phyloP scores from a whole-genome alignment of 2,797 vertebrate species.

The Myotis daubentonii region DNA sequence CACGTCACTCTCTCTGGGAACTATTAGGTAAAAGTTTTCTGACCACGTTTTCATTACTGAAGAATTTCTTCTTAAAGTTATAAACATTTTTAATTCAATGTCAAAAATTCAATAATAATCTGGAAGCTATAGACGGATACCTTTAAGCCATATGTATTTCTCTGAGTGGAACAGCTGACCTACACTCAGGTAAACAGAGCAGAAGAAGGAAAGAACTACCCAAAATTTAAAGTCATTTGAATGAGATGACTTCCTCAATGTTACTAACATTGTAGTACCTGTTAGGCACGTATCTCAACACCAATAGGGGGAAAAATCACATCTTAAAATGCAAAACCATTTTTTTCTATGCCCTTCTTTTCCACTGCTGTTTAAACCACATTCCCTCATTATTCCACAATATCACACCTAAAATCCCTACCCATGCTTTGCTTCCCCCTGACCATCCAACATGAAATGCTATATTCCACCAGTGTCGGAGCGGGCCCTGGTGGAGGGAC shows the following conservation, averaged over 20 bases:
- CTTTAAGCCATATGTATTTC: slow-evolving; percentile 24
- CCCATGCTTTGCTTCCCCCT: not conserved
- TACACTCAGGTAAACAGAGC: slow-evolving; percentile 38
- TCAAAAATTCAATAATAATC: slow-evolving; percentile 66
- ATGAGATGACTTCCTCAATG: slow-evolving; percentile 32
- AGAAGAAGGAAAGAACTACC: not conserved
- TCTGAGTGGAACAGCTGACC: slow-evolving; percentile 61
- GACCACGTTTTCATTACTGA: slow-evolving; percentile 79
- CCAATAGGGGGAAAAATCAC: not conserved
- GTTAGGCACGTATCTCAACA: not conserved
- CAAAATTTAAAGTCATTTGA: not conserved
- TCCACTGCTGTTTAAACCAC: not conserved
- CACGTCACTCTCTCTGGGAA: slow-evolving; percentile 73
- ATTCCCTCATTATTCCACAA: not conserved
- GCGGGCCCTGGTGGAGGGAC: not conserved
- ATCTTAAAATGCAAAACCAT: slow-evolving; percentile 4
- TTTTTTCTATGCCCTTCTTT: not conserved
- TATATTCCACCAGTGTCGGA: not conserved
- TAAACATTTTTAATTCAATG: slow-evolving; percentile 74
- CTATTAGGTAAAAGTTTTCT: slow-evolving; percentile 75
- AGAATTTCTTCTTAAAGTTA: slow-evolving; percentile 80
- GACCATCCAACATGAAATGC: not conserved
- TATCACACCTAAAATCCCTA: not conserved
- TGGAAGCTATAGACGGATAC: slow-evolving; percentile 56
- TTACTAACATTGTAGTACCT: not conserved